phyloP scores from a whole-genome alignment of 2,888 invertebrate species.

The Caenorhabditis parvicauda region DNA sequence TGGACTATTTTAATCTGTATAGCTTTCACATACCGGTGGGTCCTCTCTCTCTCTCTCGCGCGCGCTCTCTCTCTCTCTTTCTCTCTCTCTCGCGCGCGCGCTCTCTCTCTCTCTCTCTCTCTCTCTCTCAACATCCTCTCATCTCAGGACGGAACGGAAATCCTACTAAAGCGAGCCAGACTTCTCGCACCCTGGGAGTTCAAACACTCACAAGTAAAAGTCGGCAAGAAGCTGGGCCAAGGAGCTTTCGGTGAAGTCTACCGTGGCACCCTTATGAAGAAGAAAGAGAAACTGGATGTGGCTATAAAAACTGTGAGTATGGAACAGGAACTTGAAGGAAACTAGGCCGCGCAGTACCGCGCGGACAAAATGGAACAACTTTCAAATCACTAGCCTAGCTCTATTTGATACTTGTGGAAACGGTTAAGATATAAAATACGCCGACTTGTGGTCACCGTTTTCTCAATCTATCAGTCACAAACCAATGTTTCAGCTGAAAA shows the following conservation, averaged over 20 bases:
- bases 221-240: conserved; percentile 22
- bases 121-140: not conserved
- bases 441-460: not conserved
- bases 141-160: not conserved
- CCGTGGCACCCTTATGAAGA: conserved; percentile 19
- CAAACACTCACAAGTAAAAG: conserved; percentile 11
- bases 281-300: conserved; percentile 12
- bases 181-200: conserved; percentile 17
- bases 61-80: no score
- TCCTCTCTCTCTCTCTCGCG: no score
- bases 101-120: no score
- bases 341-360: no score
- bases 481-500: conserved; percentile 14
- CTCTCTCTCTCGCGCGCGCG: no score
- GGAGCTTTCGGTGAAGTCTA: conserved; percentile 30
- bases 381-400: no score
- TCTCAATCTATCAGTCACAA: not conserved
- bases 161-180: conserved; percentile 6
- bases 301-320: conserved; percentile 22
- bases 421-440: no score
- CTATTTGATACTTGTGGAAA: no score
- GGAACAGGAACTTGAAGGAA: no score
- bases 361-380: no score
- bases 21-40: no score
- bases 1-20: conserved; percentile 3